Evolutionary conservation across 2,113 vertebrate species (phyloP).

Genomic region (Helogale parvula): DNA sequence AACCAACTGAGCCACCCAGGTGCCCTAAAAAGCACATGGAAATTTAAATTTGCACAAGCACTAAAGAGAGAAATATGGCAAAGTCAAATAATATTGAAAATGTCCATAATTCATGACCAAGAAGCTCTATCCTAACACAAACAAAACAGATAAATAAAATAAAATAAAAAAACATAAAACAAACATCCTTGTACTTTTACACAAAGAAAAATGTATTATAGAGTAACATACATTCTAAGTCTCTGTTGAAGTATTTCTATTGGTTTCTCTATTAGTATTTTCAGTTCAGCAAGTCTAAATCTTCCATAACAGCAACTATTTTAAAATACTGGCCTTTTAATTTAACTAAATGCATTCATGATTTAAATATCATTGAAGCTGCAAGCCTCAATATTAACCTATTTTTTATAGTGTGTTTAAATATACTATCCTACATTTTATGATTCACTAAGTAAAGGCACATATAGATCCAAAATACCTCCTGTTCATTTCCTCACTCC

Average conservation of each 20-base stretch:
- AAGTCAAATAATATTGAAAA: background rate
- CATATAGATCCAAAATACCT: background rate
- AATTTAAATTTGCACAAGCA: background rate
- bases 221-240: background rate
- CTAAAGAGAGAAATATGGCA: background rate
- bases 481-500: background rate
- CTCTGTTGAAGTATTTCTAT: background rate
- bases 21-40: background rate
- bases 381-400: background rate
- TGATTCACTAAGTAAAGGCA: background rate
- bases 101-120: background rate
- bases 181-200: background rate
- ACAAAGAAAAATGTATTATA: background rate
- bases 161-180: background rate
- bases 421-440: background rate
- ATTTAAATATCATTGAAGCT: background rate
- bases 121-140: background rate
- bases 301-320: background rate
- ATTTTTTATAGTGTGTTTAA: no score
- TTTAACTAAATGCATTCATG: background rate
- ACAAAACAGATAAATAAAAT: background rate
- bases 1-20: no score
- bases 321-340: background rate
- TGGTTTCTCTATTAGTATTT: background rate
- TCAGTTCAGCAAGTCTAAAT: background rate